Base-by-base conservation (phyloP, 2,888 invertebrate species). In the Eumerus sabulonum region DNA sequence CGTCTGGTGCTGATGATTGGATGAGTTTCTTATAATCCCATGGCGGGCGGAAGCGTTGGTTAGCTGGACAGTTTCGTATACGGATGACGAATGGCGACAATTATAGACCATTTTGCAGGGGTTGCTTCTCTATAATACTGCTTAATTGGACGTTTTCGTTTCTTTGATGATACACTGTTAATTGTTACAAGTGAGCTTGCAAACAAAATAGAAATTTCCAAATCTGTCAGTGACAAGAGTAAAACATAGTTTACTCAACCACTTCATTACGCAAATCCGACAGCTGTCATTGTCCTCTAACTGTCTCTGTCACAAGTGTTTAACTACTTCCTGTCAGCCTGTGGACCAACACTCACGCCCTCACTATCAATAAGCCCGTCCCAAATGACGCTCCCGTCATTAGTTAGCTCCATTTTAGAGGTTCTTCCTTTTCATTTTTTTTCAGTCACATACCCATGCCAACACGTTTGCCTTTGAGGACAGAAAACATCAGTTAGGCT, bases 61-160 rank as follows among this genome's bases (percentile, higher is more conserved):
- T 54, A 51, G 19, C 35, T 44, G 63, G 59, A 64, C 44, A 27
- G 50, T 42, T 56, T 66, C 64, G 64, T 36, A 54, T 68, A 54
- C 40, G 76, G 50, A 82, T 77, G 68, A 64, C 77, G 77, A 82
- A 60, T 40, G 50, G 71, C 64, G 19, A 66, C 72, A 77, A 64
- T 82, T 81, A 81, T 72, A 73, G 64, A 59, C 60, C 42, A 68
- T 82, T 82, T 73, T 82, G 72, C 60, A 45, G 68, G n/a, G n/a
- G n/a, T n/a, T n/a, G n/a, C n/a, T n/a, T n/a, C n/a, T n/a, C n/a
- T n/a, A n/a, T n/a, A n/a, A n/a, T n/a, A n/a, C n/a, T n/a, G 42
- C 45, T 12, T 12, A 14, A 18, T 13, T 14, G 5, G 18, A 13
- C n/a, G 17, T 36, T 9, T 36, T 59, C 35, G 9, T 35, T 18